Percentiles rank a stretch among this genome's conserved stretches.
These are phyloP conservation scores for Hormiphora californensis DNA, from an alignment of 37 sponge, comb jelly and placozoan genomes.

Conservation along the genomic window DNA sequence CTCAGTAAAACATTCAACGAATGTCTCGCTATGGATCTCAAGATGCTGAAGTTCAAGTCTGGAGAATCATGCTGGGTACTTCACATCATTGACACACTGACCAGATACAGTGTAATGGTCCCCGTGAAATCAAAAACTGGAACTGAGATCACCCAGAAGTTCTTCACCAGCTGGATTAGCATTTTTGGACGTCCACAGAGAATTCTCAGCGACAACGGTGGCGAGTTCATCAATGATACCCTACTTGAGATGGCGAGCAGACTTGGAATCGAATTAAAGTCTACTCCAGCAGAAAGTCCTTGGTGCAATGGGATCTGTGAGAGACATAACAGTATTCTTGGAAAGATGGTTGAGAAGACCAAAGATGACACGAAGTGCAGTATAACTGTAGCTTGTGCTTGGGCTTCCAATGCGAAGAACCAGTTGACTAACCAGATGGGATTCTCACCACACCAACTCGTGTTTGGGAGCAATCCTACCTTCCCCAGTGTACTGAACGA, in stretches of 20 bases:
- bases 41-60: neutral
- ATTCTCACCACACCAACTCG: neutral
- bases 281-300: neutral
- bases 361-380: neutral
- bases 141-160: neutral
- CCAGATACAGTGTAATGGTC: neutral
- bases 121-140: neutral
- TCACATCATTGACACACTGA: neutral
- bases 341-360: neutral
- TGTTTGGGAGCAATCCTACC: neutral
- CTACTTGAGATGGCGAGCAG: neutral
- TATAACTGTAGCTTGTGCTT: neutral
- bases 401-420: constrained; percentile 40
- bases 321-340: neutral
- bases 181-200: neutral
- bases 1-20: neutral
- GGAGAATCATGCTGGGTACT: too few relatives aligned
- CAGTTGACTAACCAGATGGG: neutral
- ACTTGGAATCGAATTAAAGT: neutral
- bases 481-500: neutral
- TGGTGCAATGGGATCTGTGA: constrained; percentile 1
- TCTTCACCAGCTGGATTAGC: neutral
- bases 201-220: neutral
- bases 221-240: neutral
- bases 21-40: neutral